Conservation (phyloP, 2,888 invertebrate species). For the Gortyna flavago region DNA sequence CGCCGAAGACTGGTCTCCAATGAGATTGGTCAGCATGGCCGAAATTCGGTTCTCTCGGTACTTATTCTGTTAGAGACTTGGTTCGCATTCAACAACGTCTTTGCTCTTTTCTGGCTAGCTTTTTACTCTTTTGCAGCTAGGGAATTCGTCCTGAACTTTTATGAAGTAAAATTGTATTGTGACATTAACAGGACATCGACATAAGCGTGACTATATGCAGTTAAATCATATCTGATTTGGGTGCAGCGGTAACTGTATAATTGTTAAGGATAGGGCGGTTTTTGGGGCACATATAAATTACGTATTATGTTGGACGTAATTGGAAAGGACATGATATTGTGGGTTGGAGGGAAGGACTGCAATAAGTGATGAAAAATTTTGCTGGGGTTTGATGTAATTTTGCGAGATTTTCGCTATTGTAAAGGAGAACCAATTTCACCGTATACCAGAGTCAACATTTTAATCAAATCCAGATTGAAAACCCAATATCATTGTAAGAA, state of each 20-base stretch:
- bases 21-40: too few species aligned
- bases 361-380: conserved; percentile 24
- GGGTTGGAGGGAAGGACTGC: conserved; percentile 10
- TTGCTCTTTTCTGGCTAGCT: background rate
- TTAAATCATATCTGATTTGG: conserved; percentile 56
- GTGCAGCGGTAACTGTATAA: conserved; percentile 57
- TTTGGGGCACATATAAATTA: conserved; percentile 59
- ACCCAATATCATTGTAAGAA: background rate
- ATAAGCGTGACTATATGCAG: conserved; percentile 59
- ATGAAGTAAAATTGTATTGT: conserved; percentile 16
- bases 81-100: background rate
- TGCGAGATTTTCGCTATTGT: conserved; percentile 7
- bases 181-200: conserved; percentile 42
- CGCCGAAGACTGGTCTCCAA: too few species aligned
- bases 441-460: background rate
- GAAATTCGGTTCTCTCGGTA: background rate
- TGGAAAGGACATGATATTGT: conserved; percentile 44
- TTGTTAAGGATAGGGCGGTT: conserved; percentile 42
- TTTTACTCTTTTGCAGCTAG: background rate
- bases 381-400: conserved; percentile 25
- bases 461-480: conserved; percentile 19
- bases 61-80: background rate
- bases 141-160: background rate
- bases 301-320: conserved; percentile 43
- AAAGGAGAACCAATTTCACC: conserved; percentile 5